These are phyloP conservation scores for Etheostoma nigrum DNA, from an alignment of 2,797 vertebrate genomes.

Conservation along the genomic window DNA sequence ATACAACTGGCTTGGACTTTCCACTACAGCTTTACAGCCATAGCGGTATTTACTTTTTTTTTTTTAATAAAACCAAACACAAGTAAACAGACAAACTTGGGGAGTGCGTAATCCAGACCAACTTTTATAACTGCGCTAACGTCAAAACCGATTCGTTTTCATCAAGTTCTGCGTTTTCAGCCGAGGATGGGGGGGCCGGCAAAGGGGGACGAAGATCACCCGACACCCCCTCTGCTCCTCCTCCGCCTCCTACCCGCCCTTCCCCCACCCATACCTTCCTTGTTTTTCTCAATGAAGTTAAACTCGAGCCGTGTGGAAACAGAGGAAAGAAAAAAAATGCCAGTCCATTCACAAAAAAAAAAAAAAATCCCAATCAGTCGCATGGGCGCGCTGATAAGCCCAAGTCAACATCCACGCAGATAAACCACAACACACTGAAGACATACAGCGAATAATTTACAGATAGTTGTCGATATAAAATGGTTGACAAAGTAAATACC, in stretches of 20 bases:
- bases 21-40: rapidly evolving
- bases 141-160: rapidly evolving
- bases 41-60: too few relatives aligned
- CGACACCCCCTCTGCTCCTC: slow-evolving; percentile 24
- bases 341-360: slow-evolving; percentile 83
- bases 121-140: not conserved
- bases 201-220: slow-evolving; percentile 31
- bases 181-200: not conserved
- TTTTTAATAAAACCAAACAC: too few relatives aligned
- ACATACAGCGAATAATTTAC: not conserved
- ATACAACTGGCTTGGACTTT: too few relatives aligned
- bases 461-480: slow-evolving; percentile 57
- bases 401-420: slow-evolving; percentile 23
- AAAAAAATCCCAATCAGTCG: slow-evolving; percentile 59
- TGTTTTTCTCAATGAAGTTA: slow-evolving; percentile 90
- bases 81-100: not conserved
- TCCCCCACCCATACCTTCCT: slow-evolving; percentile 69
- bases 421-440: not conserved
- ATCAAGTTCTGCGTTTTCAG: slow-evolving; percentile 1
- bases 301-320: slow-evolving; percentile 83
- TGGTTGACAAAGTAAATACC: slow-evolving; percentile 78
- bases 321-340: slow-evolving; percentile 40
- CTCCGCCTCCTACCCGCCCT: slow-evolving; percentile 44
- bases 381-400: slow-evolving; percentile 49
- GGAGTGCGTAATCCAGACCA: rapidly evolving